Evolutionary conservation across 2,888 invertebrate genomes (phyloP).

Genomic region (Rhogogaster chlorosoma): DNA sequence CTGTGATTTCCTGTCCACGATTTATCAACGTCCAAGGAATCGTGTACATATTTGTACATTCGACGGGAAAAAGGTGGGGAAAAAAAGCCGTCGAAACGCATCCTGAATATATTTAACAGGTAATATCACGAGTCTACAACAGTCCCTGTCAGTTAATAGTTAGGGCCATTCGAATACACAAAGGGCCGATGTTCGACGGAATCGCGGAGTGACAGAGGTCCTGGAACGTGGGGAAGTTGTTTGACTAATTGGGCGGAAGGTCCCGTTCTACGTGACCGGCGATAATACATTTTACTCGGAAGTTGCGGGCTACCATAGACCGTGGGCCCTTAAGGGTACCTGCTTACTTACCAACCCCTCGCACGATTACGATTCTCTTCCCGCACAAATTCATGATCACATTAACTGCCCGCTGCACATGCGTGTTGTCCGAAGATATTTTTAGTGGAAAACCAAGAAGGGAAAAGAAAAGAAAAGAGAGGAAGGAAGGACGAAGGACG

Average conservation of each 20-base stretch:
- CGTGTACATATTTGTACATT: not conserved
- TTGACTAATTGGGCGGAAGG: conserved; percentile 50
- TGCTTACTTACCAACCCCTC: conserved; percentile 25
- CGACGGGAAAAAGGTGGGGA: not conserved
- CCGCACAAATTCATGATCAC: conserved; percentile 8
- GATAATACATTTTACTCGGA: conserved; percentile 41
- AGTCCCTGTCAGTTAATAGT: no score
- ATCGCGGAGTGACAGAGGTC: not conserved
- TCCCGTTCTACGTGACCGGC: conserved; percentile 40
- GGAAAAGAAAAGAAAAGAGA: not conserved
- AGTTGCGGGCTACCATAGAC: conserved; percentile 39
- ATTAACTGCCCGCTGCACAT: not conserved
- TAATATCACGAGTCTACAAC: conserved; percentile 31
- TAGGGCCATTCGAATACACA: not conserved
- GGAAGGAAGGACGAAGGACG: not conserved
- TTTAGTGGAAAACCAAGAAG: not conserved
- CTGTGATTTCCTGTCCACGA: not conserved
- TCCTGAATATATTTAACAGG: not conserved
- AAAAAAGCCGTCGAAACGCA: not conserved
- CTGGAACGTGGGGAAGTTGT: conserved; percentile 35
- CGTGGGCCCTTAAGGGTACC: conserved; percentile 19
- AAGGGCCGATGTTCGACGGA: conserved; percentile 15
- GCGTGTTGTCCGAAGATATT: not conserved
- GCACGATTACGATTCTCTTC: conserved; percentile 36
- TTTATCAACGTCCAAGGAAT: not conserved